phyloP scores from a whole-genome alignment of 2,113 vertebrate genomes.

The Ivindomyrus marchei region DNA sequence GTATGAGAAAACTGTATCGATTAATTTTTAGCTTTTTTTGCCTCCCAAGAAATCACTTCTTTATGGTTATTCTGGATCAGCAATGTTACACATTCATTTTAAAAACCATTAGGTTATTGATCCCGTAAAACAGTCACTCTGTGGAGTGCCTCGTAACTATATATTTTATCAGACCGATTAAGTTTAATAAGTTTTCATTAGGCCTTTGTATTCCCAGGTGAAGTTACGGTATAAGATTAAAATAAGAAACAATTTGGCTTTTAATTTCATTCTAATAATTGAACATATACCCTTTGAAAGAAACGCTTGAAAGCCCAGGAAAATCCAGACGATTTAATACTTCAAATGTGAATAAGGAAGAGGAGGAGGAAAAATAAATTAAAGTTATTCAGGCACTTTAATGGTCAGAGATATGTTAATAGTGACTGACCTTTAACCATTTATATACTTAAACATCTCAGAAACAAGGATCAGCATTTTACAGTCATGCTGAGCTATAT shows the following conservation, averaged over 20 bases:
- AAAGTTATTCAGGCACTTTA: neutral
- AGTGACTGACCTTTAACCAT: neutral
- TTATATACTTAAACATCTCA: neutral
- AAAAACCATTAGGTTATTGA: neutral
- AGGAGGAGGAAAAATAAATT: neutral
- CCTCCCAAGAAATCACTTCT: neutral
- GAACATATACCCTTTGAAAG: neutral
- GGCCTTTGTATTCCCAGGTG: neutral
- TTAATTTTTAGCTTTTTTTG: neutral
- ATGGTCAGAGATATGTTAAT: neutral
- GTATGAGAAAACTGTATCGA: neutral
- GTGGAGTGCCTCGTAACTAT: neutral
- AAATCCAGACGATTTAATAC: neutral
- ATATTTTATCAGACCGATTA: neutral
- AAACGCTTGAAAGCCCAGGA: neutral
- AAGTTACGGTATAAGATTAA: neutral
- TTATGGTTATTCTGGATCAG: neutral
- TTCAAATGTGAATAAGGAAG: neutral
- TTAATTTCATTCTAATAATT: conserved; percentile 6
- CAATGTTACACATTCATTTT: neutral
- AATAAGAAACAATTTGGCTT: neutral
- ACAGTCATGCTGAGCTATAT: neutral
- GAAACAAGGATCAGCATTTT: neutral
- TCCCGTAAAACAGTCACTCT: neutral
- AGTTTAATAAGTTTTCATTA: neutral